Evolutionary conservation across 1,140 invertebrate genomes (phyloP).

Genomic region (Copidosoma floridanum): DNA sequence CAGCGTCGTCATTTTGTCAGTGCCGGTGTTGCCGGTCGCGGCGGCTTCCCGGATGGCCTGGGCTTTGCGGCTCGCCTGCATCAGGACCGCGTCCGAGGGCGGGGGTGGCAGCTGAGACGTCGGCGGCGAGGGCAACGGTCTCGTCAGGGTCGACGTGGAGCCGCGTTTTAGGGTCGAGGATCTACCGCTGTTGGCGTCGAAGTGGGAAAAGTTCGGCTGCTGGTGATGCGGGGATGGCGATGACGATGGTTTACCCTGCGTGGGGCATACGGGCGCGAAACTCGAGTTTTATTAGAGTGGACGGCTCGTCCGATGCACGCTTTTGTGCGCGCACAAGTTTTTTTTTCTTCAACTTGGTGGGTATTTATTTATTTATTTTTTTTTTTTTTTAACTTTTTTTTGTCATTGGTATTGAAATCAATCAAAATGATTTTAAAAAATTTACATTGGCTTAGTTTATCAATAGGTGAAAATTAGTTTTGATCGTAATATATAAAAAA

Average conservation of each 20-base stretch:
- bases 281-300: constrained; percentile 39
- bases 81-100: not conserved
- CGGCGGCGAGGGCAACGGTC: constrained; percentile 12
- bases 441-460: too few relatives aligned
- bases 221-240: not conserved
- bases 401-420: too few relatives aligned
- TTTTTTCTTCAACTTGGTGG: too few relatives aligned
- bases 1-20: constrained; percentile 53
- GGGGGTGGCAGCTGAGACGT: not conserved
- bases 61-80: not conserved
- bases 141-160: constrained; percentile 5
- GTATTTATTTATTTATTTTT: too few relatives aligned
- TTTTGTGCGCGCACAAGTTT: not conserved
- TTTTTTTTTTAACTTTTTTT: too few relatives aligned
- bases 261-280: constrained; percentile 48
- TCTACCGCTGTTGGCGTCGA: not conserved
- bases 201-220: not conserved
- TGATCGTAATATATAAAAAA: too few relatives aligned
- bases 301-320: too few relatives aligned
- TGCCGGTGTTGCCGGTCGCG: constrained; percentile 11
- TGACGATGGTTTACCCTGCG: constrained; percentile 33
- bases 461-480: too few relatives aligned
- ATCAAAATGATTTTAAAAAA: too few relatives aligned
- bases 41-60: not conserved
- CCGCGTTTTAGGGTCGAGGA: constrained; percentile 1